Evolutionary conservation across 2,888 invertebrate species (phyloP).

Genomic region (Melanotus villosus): DNA sequence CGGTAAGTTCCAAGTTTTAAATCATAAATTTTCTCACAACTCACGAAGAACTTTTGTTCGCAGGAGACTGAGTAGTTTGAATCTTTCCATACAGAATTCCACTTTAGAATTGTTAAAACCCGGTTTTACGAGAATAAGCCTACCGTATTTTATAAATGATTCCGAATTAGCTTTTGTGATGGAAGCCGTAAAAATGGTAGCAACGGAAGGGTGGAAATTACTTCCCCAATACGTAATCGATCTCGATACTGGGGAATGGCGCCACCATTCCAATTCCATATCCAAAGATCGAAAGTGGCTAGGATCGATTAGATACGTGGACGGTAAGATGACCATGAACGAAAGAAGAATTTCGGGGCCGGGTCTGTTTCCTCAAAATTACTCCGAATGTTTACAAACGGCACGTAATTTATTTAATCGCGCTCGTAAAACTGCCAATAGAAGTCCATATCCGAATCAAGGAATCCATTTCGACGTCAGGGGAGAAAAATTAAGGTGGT

Average conservation of each 20-base stretch:
- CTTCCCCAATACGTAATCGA: slow-evolving; percentile 91
- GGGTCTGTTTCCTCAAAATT: slow-evolving; percentile 81
- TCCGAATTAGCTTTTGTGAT: slow-evolving; percentile 85
- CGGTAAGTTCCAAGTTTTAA: slow-evolving; percentile 60
- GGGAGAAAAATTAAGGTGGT: slow-evolving; percentile 85
- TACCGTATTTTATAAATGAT: slow-evolving; percentile 89
- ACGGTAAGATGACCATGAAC: slow-evolving; percentile 82
- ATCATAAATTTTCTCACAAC: too few relatives aligned
- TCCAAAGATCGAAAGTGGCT: slow-evolving; percentile 89
- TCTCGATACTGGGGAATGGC: slow-evolving; percentile 91
- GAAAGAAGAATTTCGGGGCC: slow-evolving; percentile 81
- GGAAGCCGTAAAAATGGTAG: slow-evolving; percentile 89
- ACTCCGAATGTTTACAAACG: slow-evolving; percentile 83
- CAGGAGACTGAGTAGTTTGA: slow-evolving; percentile 69
- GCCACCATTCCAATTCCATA: slow-evolving; percentile 84
- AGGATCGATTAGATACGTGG: slow-evolving; percentile 76
- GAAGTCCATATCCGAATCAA: slow-evolving; percentile 82
- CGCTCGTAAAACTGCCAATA: slow-evolving; percentile 82
- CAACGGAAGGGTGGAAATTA: slow-evolving; percentile 91
- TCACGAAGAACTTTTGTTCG: too few relatives aligned
- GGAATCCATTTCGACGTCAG: slow-evolving; percentile 79
- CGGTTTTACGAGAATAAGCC: slow-evolving; percentile 87
- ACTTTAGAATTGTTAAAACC: slow-evolving; percentile 83
- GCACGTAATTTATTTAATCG: slow-evolving; percentile 84
- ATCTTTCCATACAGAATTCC: slow-evolving; percentile 67